These are phyloP conservation scores for Bryconaethiops microstoma DNA, from an alignment of 2,797 vertebrate genomes.

Conservation along the genomic window DNA sequence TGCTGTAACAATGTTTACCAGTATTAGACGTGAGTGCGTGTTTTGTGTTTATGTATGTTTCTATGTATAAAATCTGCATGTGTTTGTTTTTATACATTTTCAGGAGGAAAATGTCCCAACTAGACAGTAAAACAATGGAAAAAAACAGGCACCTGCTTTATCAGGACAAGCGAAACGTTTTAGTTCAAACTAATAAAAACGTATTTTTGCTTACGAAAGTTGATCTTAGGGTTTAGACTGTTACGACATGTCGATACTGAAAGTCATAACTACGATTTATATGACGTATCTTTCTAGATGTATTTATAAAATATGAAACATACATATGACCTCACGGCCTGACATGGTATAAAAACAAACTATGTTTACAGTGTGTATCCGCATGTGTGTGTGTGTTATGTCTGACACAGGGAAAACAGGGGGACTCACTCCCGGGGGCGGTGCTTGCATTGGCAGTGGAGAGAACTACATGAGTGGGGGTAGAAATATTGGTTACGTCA, in stretches of 20 bases:
- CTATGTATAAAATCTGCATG: constrained; percentile 43
- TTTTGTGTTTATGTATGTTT: constrained; percentile 23
- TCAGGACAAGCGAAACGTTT: too few relatives aligned
- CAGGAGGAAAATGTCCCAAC: background rate
- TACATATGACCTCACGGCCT: background rate
- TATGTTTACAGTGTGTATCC: constrained; percentile 30
- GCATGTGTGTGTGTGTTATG: constrained; percentile 30
- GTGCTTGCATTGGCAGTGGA: constrained; percentile 79
- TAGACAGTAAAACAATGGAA: background rate
- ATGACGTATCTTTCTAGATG: too few relatives aligned
- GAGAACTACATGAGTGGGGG: constrained; percentile 84
- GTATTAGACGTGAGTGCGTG: constrained; percentile 20
- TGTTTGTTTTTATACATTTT: constrained; percentile 25
- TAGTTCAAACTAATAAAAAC: too few relatives aligned
- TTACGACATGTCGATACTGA: too few relatives aligned
- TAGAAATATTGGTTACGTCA: constrained; percentile 88
- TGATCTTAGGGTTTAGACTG: too few relatives aligned
- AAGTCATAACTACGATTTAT: too few relatives aligned
- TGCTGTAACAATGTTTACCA: constrained; percentile 1
- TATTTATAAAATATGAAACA: background rate
- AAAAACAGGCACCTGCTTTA: background rate
- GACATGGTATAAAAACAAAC: background rate
- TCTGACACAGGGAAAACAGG: constrained; percentile 74
- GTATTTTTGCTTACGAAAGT: too few relatives aligned
- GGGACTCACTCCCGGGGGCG: constrained; percentile 82